Conservation (phyloP, 2,797 vertebrate species). For the Malurus leucopterus region DNA sequence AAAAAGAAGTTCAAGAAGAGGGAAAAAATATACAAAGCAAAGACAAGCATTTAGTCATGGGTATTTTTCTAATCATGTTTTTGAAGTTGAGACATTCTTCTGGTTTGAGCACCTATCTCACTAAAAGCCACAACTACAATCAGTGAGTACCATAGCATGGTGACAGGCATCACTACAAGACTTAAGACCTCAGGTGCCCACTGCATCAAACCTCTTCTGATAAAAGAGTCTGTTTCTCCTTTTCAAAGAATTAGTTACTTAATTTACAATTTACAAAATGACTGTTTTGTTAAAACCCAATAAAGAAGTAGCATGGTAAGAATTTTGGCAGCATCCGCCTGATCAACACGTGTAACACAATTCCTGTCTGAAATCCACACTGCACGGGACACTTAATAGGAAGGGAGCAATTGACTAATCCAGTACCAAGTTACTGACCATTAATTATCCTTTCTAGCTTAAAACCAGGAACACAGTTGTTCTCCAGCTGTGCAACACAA, state of each 20-base stretch:
- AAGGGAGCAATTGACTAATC: background rate
- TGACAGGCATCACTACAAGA: background rate
- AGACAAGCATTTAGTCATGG: background rate
- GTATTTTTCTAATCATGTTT: background rate
- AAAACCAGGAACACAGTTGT: background rate
- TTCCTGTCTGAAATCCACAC: background rate
- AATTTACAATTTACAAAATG: background rate
- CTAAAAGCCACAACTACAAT: background rate
- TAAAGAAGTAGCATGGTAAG: background rate
- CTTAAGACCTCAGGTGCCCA: background rate
- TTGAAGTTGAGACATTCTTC: background rate
- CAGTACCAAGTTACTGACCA: background rate
- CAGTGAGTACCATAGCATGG: background rate
- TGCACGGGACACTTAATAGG: background rate
- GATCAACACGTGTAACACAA: background rate
- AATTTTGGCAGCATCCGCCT: rapidly evolving
- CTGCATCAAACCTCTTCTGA: background rate
- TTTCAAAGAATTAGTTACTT: background rate
- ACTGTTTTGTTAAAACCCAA: background rate
- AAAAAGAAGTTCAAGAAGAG: background rate
- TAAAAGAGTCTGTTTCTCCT: background rate
- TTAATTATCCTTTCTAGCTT: background rate
- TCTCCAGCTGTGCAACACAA: background rate
- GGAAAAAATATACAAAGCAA: rapidly evolving
- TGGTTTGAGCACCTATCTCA: background rate